Evolutionary conservation across 2,888 invertebrate genomes (phyloP).

Genomic region (Drosophila cyrtoloma): DNA sequence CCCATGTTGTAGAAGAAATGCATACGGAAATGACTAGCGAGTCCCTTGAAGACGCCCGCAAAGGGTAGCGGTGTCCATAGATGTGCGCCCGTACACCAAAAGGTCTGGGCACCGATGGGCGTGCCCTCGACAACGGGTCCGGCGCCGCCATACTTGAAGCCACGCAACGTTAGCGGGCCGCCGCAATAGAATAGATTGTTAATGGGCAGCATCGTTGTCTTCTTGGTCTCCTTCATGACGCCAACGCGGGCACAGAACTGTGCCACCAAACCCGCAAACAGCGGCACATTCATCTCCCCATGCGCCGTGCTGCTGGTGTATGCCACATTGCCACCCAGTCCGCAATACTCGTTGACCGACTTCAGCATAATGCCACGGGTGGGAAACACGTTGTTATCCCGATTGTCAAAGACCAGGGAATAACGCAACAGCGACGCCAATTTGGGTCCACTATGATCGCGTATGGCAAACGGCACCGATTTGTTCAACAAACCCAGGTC

Average conservation of each 20-base stretch:
- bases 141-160: constrained; percentile 94
- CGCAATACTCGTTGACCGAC: constrained; percentile 93
- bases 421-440: constrained; percentile 95
- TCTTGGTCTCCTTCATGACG: constrained; percentile 79
- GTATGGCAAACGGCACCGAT: constrained; percentile 92
- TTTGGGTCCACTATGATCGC: constrained; percentile 93
- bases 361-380: constrained; percentile 90
- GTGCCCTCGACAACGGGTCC: constrained; percentile 93
- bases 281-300: constrained; percentile 89
- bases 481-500: constrained; percentile 91
- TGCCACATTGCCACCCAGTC: constrained; percentile 95
- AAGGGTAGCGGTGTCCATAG: constrained; percentile 96
- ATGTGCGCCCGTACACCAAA: constrained; percentile 95
- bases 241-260: constrained; percentile 84
- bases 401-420: constrained; percentile 91
- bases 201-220: constrained; percentile 81
- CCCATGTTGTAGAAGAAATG: constrained; percentile 97
- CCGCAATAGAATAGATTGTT: constrained; percentile 87
- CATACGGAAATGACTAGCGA: constrained; percentile 93
- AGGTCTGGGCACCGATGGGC: constrained; percentile 91
- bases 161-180: constrained; percentile 94
- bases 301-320: constrained; percentile 93
- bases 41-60: constrained; percentile 90
- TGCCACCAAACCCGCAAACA: constrained; percentile 86
- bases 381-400: constrained; percentile 94